Conservation (phyloP, 2,797 vertebrate genomes). For the Molothrus ater region DNA sequence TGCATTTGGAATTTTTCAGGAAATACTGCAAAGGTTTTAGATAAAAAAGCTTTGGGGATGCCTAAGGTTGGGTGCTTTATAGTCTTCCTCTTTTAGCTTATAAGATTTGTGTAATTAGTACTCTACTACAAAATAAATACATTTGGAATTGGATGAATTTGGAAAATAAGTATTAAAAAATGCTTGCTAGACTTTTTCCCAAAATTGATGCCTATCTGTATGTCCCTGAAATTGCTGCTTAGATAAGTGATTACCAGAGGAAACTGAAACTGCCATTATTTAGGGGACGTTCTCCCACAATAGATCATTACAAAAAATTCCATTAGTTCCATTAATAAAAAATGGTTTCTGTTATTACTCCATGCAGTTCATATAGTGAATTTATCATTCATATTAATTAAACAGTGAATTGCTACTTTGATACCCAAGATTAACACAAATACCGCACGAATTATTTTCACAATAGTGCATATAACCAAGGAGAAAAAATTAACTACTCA, state of each 20-base stretch:
- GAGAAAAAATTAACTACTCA: not conserved
- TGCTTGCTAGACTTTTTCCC: not conserved
- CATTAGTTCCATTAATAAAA: not conserved
- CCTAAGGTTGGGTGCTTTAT: not conserved
- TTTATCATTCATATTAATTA: slow-evolving; percentile 14
- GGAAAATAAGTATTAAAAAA: not conserved
- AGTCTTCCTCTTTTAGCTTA: not conserved
- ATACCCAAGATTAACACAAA: not conserved
- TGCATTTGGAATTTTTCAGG: not conserved
- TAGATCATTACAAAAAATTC: not conserved
- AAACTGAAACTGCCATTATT: not conserved
- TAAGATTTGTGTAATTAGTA: not conserved
- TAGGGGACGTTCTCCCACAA: not conserved
- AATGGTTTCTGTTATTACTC: not conserved
- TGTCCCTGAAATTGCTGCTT: not conserved
- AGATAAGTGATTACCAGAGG: not conserved
- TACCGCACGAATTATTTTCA: not conserved
- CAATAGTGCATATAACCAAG: not conserved
- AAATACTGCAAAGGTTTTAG: not conserved
- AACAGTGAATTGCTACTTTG: not conserved
- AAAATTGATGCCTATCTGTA: not conserved
- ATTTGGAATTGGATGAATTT: not conserved
- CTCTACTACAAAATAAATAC: not conserved
- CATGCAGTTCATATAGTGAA: not conserved
- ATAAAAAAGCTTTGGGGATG: not conserved